Evolutionary conservation across 2,797 vertebrate genomes (phyloP).

Genomic region (Cryptoprocta ferox): DNA sequence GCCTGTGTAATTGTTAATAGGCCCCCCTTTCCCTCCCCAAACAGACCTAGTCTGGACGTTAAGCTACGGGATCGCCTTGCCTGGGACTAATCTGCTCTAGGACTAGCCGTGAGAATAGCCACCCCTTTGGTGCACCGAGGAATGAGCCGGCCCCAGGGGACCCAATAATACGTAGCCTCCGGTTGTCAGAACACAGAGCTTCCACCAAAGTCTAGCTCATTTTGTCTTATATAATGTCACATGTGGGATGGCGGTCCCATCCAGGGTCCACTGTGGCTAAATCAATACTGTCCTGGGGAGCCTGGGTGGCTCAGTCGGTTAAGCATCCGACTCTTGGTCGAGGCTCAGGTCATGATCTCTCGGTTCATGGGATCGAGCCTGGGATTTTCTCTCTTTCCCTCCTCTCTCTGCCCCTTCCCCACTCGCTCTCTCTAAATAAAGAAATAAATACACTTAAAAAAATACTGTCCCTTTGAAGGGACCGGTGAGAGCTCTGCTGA

Average conservation of each 20-base stretch:
- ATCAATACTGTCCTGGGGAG: background rate
- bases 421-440: too few relatives aligned
- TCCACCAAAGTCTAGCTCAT: background rate
- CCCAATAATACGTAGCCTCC: background rate
- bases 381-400: too few relatives aligned
- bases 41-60: background rate
- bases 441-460: too few relatives aligned
- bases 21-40: background rate
- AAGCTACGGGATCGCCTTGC: background rate
- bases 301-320: too few relatives aligned
- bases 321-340: too few relatives aligned
- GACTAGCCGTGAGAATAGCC: background rate
- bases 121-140: background rate
- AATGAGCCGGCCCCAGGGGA: too few relatives aligned
- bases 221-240: background rate
- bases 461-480: background rate
- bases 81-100: background rate
- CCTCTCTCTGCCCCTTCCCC: too few relatives aligned
- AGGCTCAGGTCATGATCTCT: too few relatives aligned
- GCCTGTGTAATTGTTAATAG: background rate
- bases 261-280: background rate
- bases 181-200: background rate
- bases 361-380: too few relatives aligned
- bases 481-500: background rate
- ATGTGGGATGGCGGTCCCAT: background rate